phyloP scores from a whole-genome alignment of 2,888 invertebrate species.

The Blera fallax region DNA sequence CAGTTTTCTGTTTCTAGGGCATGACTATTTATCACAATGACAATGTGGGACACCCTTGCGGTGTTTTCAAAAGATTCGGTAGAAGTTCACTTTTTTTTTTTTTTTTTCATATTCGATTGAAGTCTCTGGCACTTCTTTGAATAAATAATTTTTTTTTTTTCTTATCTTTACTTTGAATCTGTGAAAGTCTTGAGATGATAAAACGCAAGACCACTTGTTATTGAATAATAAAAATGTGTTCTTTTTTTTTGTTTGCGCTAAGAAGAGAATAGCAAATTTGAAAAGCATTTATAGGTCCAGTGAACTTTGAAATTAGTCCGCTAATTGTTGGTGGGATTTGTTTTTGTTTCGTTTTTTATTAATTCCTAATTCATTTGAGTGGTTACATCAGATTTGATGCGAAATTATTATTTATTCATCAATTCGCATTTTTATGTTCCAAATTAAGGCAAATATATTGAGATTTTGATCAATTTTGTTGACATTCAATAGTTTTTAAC shows the following conservation, averaged over 20 bases:
- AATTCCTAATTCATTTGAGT: neutral
- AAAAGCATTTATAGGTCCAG: neutral
- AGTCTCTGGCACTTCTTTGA: neutral
- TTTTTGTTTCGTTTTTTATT: neutral
- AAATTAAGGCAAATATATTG: neutral
- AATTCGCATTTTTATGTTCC: neutral
- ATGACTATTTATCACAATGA: slow-evolving; percentile 11
- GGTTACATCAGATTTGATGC: neutral
- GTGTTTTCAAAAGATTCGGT: neutral
- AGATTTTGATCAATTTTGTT: neutral
- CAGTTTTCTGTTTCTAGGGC: slow-evolving; percentile 40
- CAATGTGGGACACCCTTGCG: neutral
- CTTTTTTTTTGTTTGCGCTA: neutral
- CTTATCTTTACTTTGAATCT: neutral
- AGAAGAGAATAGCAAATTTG: neutral
- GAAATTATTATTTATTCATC: neutral
- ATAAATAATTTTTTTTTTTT: neutral
- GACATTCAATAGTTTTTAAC: neutral
- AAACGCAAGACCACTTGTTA: neutral
- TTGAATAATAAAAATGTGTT: neutral
- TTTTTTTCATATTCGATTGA: too few species aligned
- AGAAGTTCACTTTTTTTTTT: neutral
- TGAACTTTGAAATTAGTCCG: neutral
- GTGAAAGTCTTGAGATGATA: neutral
- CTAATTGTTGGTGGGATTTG: neutral